phyloP scores from a whole-genome alignment of 92 coral and sea anemone species.

The Epizoanthus ramosus region DNA sequence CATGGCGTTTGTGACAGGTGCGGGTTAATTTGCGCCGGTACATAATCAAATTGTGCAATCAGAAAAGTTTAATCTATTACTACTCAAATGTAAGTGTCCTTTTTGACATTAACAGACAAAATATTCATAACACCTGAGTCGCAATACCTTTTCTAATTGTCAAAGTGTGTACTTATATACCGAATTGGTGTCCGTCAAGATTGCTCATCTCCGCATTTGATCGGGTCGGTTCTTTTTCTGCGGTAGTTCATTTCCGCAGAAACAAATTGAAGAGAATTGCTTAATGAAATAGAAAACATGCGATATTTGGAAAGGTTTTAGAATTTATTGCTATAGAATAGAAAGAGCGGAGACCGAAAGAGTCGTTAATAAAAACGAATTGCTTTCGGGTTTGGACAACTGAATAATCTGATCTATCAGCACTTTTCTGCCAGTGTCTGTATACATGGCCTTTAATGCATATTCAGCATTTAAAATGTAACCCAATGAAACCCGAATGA shows the following conservation, averaged over 20 bases:
- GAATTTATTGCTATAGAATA: constrained; percentile 6
- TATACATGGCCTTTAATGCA: neutral
- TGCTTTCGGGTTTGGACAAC: neutral
- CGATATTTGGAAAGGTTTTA: neutral
- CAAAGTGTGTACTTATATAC: neutral
- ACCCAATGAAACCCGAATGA: too few relatives aligned
- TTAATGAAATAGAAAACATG: neutral
- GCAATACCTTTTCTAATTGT: neutral
- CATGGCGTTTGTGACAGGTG: too few relatives aligned
- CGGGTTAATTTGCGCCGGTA: too few relatives aligned
- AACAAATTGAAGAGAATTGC: constrained; percentile 7
- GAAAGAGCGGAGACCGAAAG: constrained; percentile 18
- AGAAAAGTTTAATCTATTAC: too few relatives aligned
- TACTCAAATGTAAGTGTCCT: too few relatives aligned
- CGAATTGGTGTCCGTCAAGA: neutral
- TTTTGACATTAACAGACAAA: too few relatives aligned
- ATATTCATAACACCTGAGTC: neutral
- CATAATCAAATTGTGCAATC: too few relatives aligned
- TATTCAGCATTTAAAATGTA: neutral
- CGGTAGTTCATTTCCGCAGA: constrained; percentile 2
- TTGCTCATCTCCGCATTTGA: neutral
- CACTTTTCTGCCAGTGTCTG: neutral
- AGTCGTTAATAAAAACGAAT: neutral
- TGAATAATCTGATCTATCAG: neutral
- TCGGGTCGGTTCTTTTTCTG: constrained; percentile 1